phyloP scores from a whole-genome alignment of 2,888 invertebrate genomes.

The Portevinia maculata region DNA sequence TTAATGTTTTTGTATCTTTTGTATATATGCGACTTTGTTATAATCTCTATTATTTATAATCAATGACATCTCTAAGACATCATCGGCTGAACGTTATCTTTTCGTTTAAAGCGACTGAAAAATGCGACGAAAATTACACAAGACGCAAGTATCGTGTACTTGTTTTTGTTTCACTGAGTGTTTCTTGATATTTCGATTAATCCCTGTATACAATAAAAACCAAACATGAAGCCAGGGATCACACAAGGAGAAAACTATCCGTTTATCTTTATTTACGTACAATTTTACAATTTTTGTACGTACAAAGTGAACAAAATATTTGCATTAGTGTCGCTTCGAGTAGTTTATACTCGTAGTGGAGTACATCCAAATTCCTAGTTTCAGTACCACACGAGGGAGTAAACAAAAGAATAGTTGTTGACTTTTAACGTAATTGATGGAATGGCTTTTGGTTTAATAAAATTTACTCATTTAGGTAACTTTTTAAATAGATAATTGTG shows the following conservation, averaged over 20 bases:
- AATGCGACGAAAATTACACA: constrained; percentile 23
- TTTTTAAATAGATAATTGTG: constrained; percentile 1
- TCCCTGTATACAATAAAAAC: constrained; percentile 37
- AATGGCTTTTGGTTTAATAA: not conserved
- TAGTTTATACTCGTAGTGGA: constrained; percentile 17
- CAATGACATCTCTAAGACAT: constrained; percentile 68
- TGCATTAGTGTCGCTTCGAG: constrained; percentile 34
- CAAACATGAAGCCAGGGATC: constrained; percentile 28
- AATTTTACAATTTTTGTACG: not conserved
- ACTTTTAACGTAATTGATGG: not conserved
- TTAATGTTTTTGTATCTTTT: not conserved
- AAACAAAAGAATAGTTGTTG: constrained; percentile 10
- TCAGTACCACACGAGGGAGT: constrained; percentile 4
- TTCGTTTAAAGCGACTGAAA: constrained; percentile 31
- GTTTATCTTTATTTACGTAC: constrained; percentile 47
- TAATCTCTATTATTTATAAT: constrained; percentile 69
- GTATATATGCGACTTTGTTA: constrained; percentile 38
- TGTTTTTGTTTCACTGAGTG: constrained; percentile 10
- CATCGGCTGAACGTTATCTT: constrained; percentile 31
- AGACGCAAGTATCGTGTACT: constrained; percentile 9
- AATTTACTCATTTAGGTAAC: constrained; percentile 6
- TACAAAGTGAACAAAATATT: constrained; percentile 25
- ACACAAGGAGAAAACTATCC: constrained; percentile 29
- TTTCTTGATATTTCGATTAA: constrained; percentile 52
- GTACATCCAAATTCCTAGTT: constrained; percentile 19